A percentile compares a stretch with the other conserved stretches of the same genome.
Evolutionary conservation across 2,888 invertebrate species (phyloP).

Genomic region (Polydesmus complanatus): DNA sequence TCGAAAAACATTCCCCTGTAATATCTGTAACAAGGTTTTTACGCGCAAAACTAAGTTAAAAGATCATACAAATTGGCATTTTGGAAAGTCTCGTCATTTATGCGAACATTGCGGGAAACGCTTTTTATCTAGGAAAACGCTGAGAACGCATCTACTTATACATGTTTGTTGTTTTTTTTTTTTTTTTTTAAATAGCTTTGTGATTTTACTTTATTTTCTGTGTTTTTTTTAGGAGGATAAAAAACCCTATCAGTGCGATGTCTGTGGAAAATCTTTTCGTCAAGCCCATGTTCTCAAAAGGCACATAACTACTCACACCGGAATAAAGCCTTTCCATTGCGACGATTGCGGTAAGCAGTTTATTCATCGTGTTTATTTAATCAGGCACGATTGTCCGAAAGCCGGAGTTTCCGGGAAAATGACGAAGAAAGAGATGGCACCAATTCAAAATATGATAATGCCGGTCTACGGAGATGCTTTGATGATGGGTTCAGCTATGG

Average conservation of each 20-base stretch:
- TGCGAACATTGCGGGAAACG: slow-evolving; percentile 11
- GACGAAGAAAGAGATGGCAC: neutral
- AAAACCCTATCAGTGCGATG: slow-evolving; percentile 23
- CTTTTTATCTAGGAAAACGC: slow-evolving; percentile 8
- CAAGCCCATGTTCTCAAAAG: slow-evolving; percentile 32
- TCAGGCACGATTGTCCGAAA: neutral
- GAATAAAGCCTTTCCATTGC: slow-evolving; percentile 8
- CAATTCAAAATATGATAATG: neutral
- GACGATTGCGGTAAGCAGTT: neutral
- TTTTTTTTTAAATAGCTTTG: no score
- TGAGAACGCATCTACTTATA: slow-evolving; percentile 7
- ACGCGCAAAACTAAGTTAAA: slow-evolving; percentile 4
- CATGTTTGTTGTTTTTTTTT: no score
- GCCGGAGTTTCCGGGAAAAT: neutral
- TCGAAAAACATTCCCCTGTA: slow-evolving; percentile 1
- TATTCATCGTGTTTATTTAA: slow-evolving; percentile 5
- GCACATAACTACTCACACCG: slow-evolving; percentile 24
- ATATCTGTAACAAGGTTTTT: slow-evolving; percentile 8
- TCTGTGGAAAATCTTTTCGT: slow-evolving; percentile 31
- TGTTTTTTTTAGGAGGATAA: no score
- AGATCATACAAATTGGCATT: slow-evolving; percentile 6
- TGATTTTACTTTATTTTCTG: no score
- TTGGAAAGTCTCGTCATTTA: slow-evolving; percentile 4
- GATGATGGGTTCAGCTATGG: neutral
- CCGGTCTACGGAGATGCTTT: neutral